Base-by-base conservation (phyloP, 2,113 vertebrate species). In the Syrmaticus mikado region DNA sequence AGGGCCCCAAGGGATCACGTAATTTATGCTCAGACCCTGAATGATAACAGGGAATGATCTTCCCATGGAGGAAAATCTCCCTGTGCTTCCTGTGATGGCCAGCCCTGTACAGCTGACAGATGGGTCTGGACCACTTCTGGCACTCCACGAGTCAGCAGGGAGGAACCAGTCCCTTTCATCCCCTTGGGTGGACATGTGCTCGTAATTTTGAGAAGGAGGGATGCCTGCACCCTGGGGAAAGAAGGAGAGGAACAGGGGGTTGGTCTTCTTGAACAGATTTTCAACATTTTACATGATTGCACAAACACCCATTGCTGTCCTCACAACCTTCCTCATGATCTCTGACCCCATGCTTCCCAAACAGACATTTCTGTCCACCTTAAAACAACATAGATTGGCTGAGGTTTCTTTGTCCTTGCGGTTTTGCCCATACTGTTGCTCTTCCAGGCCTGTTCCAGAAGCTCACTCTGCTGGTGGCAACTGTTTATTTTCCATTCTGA, bases 11-110 rank as follows among this genome's bases (percentile, higher is more conserved):
- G 93, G 85, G 93, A 89, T 90, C 12, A 10, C 79, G 88, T 85
- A 88, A 94, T 95, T 93, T 94, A 83, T 94, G 87, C 85, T 90
- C 91, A 38, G 74, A 75, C 85, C 68, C 91, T 96, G 89, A 94
- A 71, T 0, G 22, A 83, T 46, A 89, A 61, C 90, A 87, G 15
- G 38, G 10, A 2, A 11, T 84, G 82, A 82, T 87, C 95, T 92
- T 93, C 87, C 85, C 87, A 68, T 58, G 90, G 83, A 96, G 73
- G 91, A 76, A 91, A 91, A 93, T 85, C 90, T 87, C 82, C 6
- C 5, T 50, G 87, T 48, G 2, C 79, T 94, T 72, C 77, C 94
- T 86, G 79, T 1, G 27, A 74, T 81, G 87, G 82, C 78, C 15
- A 73, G 87, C 82, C 73, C 87, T 89, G 15, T 77, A 15, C 0